Evolutionary conservation across 2,888 invertebrate genomes (phyloP), one percentile per base, ranked within the genome.

Genomic region (Bruchidius siliquastri): DNA sequence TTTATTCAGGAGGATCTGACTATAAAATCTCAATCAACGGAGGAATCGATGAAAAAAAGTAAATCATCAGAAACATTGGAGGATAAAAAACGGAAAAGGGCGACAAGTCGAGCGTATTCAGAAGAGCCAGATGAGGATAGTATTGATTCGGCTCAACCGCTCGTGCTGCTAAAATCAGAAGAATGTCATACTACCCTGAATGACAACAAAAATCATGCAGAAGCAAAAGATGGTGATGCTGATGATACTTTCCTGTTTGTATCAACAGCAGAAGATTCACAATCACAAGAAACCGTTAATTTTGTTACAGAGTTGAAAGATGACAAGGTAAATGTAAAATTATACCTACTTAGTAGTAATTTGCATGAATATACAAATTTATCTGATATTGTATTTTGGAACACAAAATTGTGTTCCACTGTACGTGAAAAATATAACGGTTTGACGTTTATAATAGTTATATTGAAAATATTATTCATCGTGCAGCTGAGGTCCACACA

Each of bases 61-160:
- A 49, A 49, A 18, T 13, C 18, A 8, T 21, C 13, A 67, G 74
- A 32, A 72, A 73, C 22, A 72, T 26, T 72, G 0, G 83, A 84
- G 74, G 73, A 76, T 20, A 85, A 84, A 72, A 85, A 84, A 78
- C 76, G 85, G 70, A 76, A 85, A 71, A 73, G 85, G 78, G 81
- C 86, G 2, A 79, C 87, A 0, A 87, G 85, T 72, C 86, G 87
- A 71, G 87, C 88, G 68, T 88, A 87, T 74, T 84, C 88, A 30
- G 90, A 90, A 68, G 91, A 90, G 13, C 90, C 91, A 74, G 91
- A 90, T 8, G 88, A 89, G 0, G 91, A 91, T 75, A 90, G 90
- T 80, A 91, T 90, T 71, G 92, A 92, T 83, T 91, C 91, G 0
- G 92, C 91, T 78, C 88, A 90, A 74, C 87, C 92, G 22, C 88